Base-by-base conservation (phyloP, 2,797 vertebrate genomes). In the Chromis chromis region DNA sequence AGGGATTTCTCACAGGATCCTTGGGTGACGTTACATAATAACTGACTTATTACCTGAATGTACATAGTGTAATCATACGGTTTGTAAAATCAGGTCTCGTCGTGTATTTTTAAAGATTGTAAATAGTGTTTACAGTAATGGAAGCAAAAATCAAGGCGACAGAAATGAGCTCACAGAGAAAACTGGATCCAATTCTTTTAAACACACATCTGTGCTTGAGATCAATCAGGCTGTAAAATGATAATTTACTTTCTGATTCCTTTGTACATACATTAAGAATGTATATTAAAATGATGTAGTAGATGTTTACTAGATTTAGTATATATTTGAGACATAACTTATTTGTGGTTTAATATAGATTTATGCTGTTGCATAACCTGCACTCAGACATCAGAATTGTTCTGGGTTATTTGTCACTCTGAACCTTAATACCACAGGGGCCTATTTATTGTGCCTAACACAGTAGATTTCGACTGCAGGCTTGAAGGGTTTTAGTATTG, bases 131-230 rank as follows among this genome's bases (percentile, higher is more conserved):
- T 93, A 95, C 95, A 93, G 82, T 25, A 90, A 89, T 91, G 84
- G 92, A 92, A 81, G 87, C 83, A 94, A 92, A 93, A 91, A 92
- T 93, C 88, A 91, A 91, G 85, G 90, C 93, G 94, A 94, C 94
- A 92, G 79, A 91, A 90, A 84, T 74, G 93, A 89, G 91, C 85
- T 92, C 67, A 75, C 66, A 77, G 71, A 81, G 62, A 89, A 54
- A 96, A 96, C 95, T 96, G 95, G 94, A 96, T 91, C 79, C 0
- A 59, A 87, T 76, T 83, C 67, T 59, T 85, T 90, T 81, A 91
- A 84, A 59, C 50, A 55, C 60, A 70, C 77, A 84, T 91, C 82
- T 55, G 91, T n/a, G 44, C 86, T 89, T 87, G 81, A 92, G 85
- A 90, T 87, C 84, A 83, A 71, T 90, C 81, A 83, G 88, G 85